Base-by-base conservation (phyloP, 2,113 vertebrate genomes). In the Sinocyclocheilus rhinocerous region DNA sequence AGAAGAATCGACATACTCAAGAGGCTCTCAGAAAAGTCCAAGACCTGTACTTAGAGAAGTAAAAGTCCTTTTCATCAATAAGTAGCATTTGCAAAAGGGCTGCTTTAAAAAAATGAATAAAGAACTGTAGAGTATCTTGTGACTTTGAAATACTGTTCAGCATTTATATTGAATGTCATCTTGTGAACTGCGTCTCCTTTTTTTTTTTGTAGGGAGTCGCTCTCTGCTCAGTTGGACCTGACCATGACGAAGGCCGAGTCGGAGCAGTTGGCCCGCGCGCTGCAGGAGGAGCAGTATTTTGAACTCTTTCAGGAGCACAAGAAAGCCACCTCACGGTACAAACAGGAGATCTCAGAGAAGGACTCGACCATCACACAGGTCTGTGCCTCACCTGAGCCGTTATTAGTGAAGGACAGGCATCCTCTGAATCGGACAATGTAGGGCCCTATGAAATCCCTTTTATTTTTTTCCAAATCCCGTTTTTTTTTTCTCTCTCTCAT, bases 221-320 rank as follows among this genome's bases (percentile, higher is more conserved):
- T 99, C 67, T 92, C 94, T 85, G 96, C 97, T 61, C 98, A 99
- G 93, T 81, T 99, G 95, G 98, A 99, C 94, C 94, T 99, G 91
- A 98, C 97, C 4, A 96, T 99, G 93, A 99, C 98, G 75, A 99
- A 99, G 93, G 98, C 98, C 0, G 98, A 99, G 91, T 99, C 98
- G 0, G 98, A 99, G 89, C 96, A 97, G 90, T 92, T 99, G 88
- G 97, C 98, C 36, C 94, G 98, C 90, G 96, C 96, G 0, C 95
- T 99, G 20, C 94, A 97, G 87, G 98, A 99, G 93, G 98, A 99
- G 57, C 97, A 99, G 87, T 99, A 96, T 94, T 98, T 96, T 85
- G 98, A 99, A 91, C 93, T 99, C 82, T 96, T 92, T 82, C 97
- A 99, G 92, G 98, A 99, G 95, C 97, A 94, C 93, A 99, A 99